Base-by-base conservation (phyloP, 2,797 vertebrate genomes). In the Poecilia velifera region DNA sequence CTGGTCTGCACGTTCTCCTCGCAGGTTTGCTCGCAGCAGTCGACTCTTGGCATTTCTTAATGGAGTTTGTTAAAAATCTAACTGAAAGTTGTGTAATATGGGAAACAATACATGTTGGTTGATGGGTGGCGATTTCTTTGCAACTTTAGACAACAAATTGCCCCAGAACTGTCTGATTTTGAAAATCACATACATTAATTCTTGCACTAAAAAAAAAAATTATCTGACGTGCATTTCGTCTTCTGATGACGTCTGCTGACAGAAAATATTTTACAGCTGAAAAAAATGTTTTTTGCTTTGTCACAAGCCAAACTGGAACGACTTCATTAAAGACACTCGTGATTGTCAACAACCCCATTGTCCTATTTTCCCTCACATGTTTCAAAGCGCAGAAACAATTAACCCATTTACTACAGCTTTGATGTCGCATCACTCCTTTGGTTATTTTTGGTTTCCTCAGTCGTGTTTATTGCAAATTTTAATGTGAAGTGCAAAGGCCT, bases 1-100 rank as follows among this genome's bases (percentile, higher is more conserved):
- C 93, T 99, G 84, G 98, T 99, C 87, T 99, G 98, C 91, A 99
- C 98, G 0, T 99, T 99, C 93, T 99, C 98, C 10, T 99, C 98
- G 76, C 98, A 99, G 97, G 98, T 99, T 93, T n/a, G 89, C 73
- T 75, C 9, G 22, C 43, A 6, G 8, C n/a, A 13, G 53, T 47
- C 22, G 18, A 13, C 12, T 16, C 10, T 18, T 0, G 36, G 36
- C 22, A 53, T 53, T 25, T 53, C 43, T 46, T 16, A 28, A 6
- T 28, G n/a, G 12, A 7, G 6, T 72, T 71, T 28, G 46, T 9
- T 18, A n/a, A n/a, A 45, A 34, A n/a, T 45, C 7, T 7, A 6
- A 45, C 22, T 25, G 22, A 71, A 14, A 3, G 25, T n/a, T 45
- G 22, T 68, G 20, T 46, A 9, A 41, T 68, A 20, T 68, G 8